These are phyloP conservation scores for Chaetura pelagica DNA, from an alignment of 2,113 vertebrate species.

Conservation along the genomic window DNA sequence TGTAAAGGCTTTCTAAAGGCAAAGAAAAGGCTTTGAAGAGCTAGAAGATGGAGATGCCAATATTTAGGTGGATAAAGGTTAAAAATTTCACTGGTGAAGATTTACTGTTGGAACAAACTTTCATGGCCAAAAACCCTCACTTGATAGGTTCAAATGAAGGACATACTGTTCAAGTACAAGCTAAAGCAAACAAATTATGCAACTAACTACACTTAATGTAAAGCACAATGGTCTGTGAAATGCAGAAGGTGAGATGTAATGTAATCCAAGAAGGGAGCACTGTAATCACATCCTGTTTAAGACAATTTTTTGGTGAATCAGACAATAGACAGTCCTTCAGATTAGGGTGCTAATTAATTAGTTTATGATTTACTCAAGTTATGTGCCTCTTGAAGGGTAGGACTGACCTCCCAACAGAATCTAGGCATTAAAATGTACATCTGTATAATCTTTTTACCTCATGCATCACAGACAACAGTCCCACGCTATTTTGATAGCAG, in stretches of 20 bases:
- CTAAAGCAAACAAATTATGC: not conserved
- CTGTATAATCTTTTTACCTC: not conserved
- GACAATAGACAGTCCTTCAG: not conserved
- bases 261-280: not conserved
- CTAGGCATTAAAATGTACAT: not conserved
- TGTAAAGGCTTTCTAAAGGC: not conserved
- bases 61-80: not conserved
- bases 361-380: not conserved
- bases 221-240: not conserved
- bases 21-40: not conserved
- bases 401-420: not conserved
- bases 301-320: not conserved
- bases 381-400: not conserved
- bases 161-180: not conserved
- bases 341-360: not conserved
- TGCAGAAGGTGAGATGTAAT: not conserved
- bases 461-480: not conserved
- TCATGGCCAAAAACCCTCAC: not conserved
- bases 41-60: not conserved
- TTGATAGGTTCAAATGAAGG: not conserved
- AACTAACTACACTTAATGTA: not conserved
- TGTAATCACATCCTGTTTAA: not conserved
- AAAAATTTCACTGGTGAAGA: not conserved
- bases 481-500: not conserved
- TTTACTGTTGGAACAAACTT: not conserved